These are phyloP conservation scores for Tokudaia muenninki DNA, from an alignment of 2,797 vertebrate genomes.

Conservation along the genomic window DNA sequence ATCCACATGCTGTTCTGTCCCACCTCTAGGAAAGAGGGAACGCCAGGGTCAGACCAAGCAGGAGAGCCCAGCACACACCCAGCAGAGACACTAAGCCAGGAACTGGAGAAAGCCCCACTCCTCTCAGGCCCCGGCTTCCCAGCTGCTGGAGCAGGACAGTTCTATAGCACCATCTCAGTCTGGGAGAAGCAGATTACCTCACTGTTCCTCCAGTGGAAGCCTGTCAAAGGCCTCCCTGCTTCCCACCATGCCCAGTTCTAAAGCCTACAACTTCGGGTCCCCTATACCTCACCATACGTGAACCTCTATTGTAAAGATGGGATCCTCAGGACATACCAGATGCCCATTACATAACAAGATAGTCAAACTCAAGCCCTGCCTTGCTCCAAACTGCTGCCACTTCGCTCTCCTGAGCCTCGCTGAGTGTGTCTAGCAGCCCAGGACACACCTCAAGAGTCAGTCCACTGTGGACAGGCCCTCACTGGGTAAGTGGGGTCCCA, in stretches of 20 bases:
- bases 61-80: background rate
- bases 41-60: fast-evolving
- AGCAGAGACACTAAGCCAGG: background rate
- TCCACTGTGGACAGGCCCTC: background rate
- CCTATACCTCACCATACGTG: fast-evolving
- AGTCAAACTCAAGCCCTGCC: background rate
- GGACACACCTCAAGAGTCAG: too few relatives aligned
- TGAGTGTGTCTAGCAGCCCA: background rate
- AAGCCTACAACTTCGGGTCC: background rate
- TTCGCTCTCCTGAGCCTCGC: background rate
- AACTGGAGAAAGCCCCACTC: background rate
- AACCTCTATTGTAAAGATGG: background rate
- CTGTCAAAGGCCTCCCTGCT: background rate
- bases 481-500: background rate
- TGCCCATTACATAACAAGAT: too few relatives aligned
- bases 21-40: slow-evolving; percentile 91
- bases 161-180: background rate
- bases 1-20: slow-evolving; percentile 99
- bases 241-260: background rate
- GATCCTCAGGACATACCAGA: too few relatives aligned
- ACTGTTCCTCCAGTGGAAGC: background rate
- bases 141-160: background rate
- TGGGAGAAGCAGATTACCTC: background rate
- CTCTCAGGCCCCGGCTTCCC: background rate
- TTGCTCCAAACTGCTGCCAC: background rate